Evolutionary conservation across 2,888 invertebrate genomes (phyloP), one percentile per base, ranked within the genome.

Genomic region (Sthenelais limicola): DNA sequence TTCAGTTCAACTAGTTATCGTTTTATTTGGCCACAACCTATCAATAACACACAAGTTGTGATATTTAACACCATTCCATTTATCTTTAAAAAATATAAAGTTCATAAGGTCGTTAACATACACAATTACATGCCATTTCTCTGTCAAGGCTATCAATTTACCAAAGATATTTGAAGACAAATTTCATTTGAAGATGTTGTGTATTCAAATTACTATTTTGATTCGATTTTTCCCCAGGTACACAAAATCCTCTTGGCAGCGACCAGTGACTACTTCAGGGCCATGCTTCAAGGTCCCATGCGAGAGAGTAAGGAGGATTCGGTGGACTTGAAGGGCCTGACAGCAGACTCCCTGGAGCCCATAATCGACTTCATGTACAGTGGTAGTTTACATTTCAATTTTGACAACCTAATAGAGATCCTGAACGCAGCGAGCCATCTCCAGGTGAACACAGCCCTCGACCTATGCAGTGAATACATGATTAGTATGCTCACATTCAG

Each of bases 261-360:
- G 18, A 85, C 86, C 26, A 85, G 86, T 72, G 87, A 86, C 73
- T 87, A 86, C 73, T 87, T 86, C 80, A 79, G 85, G 30, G 86
- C 85, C 54, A 86, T 87, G 87, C 84, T 86, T 75, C 80, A 82
- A n/a, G 84, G 85, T 4, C 81, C 81, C 52, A 86, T 85, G 85
- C 82, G 83, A 18, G 87, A 87, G 76, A 86, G 84, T 73, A 82
- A 83, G 68, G 84, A 86, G 77, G 82, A 85, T 71, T 79, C 78
- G 4, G 85, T 87, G n/a, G 86, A 86, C 71, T 73, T 87, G 49
- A 85, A 86, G 76, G 86, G 82, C 21, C 79, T 84, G 3, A 80
- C 82, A 4, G 82, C 82, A 4, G 78, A 80, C 12, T 80, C 83
- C 32, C 77, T 84, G 18, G 82, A 83, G 33, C 81, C 82, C 68